Percentiles rank a stretch among this genome's conserved stretches.
These are phyloP conservation scores for Genyomyrus donnyi DNA, from an alignment of 2,113 vertebrate genomes.

Conservation along the genomic window DNA sequence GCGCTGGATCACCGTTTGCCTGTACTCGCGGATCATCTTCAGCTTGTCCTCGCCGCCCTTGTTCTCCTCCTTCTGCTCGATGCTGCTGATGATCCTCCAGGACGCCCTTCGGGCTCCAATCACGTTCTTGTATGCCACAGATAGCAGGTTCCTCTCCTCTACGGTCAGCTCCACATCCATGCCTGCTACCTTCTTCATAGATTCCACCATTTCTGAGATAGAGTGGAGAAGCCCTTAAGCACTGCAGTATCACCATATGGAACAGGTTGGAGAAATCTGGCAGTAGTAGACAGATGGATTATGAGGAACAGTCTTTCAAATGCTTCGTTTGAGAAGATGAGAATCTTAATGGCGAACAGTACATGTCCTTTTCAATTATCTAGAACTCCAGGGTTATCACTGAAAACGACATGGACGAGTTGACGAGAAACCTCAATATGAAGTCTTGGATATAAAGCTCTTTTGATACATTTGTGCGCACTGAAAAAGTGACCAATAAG, in stretches of 20 bases:
- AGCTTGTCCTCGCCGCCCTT: constrained; percentile 89
- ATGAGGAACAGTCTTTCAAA: not conserved
- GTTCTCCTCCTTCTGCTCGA: constrained; percentile 97
- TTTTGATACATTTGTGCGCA: not conserved
- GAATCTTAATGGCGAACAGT: not conserved
- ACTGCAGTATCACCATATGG: no score
- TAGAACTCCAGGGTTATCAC: not conserved
- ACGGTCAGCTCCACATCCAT: constrained; percentile 88
- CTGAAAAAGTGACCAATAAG: not conserved
- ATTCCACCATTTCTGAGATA: constrained; percentile 90
- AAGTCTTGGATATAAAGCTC: not conserved
- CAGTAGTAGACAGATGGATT: not conserved
- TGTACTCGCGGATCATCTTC: constrained; percentile 93
- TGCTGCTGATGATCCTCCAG: constrained; percentile 98
- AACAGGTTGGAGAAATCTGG: not conserved
- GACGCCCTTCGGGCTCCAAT: constrained; percentile 94
- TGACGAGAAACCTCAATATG: not conserved
- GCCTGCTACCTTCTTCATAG: constrained; percentile 91
- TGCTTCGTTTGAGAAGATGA: not conserved
- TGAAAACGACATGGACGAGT: not conserved
- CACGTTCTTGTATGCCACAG: constrained; percentile 97
- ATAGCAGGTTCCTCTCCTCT: constrained; percentile 94
- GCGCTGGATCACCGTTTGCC: constrained; percentile 76
- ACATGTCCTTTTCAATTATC: no score
- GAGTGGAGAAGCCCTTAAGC: not conserved